Base-by-base conservation (phyloP, 1,140 invertebrate species). In the Globodera ellingtonae region DNA sequence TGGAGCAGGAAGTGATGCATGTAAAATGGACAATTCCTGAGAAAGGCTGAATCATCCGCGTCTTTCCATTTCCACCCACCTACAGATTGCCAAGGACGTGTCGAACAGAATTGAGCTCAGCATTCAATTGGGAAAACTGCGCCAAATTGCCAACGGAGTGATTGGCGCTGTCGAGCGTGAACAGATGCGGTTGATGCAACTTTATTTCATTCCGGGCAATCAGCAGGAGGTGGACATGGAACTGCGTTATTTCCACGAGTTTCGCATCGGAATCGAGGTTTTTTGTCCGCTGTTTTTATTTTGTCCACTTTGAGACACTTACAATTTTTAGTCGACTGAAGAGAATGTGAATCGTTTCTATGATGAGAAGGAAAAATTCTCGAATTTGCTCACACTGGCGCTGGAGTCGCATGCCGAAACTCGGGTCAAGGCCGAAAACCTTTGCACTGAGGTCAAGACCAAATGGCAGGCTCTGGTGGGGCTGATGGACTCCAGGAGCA, bases 71-170 rank as follows among this genome's bases (percentile, higher is more conserved):
- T 44, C 67, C 9, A 8, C 44, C 18, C 44, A n/a, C 13, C 24
- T 66, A 21, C 65, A 81, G 80, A 81, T 81, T 46, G 80, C 80
- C 18, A 81, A 47, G 8, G 80, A 81, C 9, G 72, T 81, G 46
- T 72, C 80, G 0, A 62, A 81, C 8, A 18, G 78, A 6, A 81
- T 81, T 72, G 80, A 81, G 56, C 65, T 72, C 21, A 82, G 67
- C 50, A 70, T 81, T 18, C 79, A 81, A n/a, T 35, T 81, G 47
- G 72, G 47, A 18, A 78, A 62, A 46, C 35, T 81, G 46, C 21
- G 46, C 44, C 67, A 81, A 46, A 6, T 82, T 46, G 79, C 79
- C 47, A 82, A 72, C n/a, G 79, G 78, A 56, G 79, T 81, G 24
- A 70, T 71, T 48, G 48, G 69, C 9, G 35, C 67, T 13, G 82